phyloP scores from a whole-genome alignment of 2,113 vertebrate genomes.

The Dipodomys spectabilis region DNA sequence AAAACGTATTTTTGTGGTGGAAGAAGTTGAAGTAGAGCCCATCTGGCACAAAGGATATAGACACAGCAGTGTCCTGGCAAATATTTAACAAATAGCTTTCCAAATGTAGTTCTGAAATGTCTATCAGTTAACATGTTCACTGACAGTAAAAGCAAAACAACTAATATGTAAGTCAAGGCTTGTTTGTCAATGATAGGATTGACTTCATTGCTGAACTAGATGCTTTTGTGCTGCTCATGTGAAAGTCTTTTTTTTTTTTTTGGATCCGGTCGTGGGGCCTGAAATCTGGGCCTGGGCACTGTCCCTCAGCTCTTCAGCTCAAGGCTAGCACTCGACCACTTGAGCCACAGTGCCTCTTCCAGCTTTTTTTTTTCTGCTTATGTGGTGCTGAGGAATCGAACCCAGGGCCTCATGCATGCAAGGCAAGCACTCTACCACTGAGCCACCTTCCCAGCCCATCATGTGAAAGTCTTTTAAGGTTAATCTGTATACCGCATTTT shows the following conservation, averaged over 20 bases:
- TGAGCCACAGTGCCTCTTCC: too few species aligned
- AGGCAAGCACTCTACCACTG: too few species aligned
- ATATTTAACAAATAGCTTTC: neutral
- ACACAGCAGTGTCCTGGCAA: neutral
- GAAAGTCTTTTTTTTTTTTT: too few species aligned
- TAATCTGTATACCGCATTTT: slow-evolving; percentile 17
- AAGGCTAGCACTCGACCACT: too few species aligned
- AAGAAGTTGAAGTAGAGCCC: neutral
- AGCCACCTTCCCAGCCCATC: too few species aligned
- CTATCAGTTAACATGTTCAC: neutral
- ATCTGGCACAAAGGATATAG: neutral
- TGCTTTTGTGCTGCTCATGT: neutral
- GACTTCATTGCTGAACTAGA: neutral
- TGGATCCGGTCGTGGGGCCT: too few species aligned
- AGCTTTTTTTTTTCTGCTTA: too few species aligned
- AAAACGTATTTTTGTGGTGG: slow-evolving; percentile 39
- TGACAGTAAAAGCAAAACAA: slow-evolving; percentile 20
- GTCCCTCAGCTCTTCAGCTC: too few species aligned
- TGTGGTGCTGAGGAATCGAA: too few species aligned
- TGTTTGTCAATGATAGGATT: neutral
- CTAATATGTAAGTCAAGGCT: neutral
- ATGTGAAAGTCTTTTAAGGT: neutral
- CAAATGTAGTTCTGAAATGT: neutral
- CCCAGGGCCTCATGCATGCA: too few species aligned
- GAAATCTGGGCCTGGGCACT: too few species aligned